These are phyloP conservation scores for Ifrita kowaldi DNA, from an alignment of 2,113 vertebrate species.

Conservation along the genomic window DNA sequence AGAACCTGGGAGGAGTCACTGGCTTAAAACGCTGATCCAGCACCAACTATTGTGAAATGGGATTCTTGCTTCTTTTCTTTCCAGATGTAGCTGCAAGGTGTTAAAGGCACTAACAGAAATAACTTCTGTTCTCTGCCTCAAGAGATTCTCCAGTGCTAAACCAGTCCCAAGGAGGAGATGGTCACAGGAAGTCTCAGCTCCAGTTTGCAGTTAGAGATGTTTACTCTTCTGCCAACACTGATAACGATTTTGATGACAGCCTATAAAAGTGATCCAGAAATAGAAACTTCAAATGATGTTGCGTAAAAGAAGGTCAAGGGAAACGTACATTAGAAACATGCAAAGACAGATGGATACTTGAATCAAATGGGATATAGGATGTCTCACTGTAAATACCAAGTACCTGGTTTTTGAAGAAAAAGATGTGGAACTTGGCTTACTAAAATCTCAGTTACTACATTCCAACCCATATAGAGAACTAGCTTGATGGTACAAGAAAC, in stretches of 20 bases:
- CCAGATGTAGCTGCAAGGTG: neutral
- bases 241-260: neutral
- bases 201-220: neutral
- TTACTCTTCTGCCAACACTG: neutral
- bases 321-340: neutral
- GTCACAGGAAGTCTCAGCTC: neutral
- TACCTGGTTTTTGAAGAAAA: neutral
- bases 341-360: neutral
- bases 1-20: neutral
- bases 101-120: neutral
- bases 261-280: neutral
- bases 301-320: neutral
- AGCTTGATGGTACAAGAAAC: neutral
- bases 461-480: neutral
- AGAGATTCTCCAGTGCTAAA: neutral
- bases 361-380: neutral
- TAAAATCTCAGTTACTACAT: neutral
- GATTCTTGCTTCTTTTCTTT: neutral
- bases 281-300: neutral
- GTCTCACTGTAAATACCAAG: neutral
- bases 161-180: neutral
- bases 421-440: neutral
- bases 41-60: neutral
- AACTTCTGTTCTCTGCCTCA: neutral
- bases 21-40: neutral